Conservation (phyloP, 2,797 vertebrate species). For the Trichosurus vulpecula region DNA sequence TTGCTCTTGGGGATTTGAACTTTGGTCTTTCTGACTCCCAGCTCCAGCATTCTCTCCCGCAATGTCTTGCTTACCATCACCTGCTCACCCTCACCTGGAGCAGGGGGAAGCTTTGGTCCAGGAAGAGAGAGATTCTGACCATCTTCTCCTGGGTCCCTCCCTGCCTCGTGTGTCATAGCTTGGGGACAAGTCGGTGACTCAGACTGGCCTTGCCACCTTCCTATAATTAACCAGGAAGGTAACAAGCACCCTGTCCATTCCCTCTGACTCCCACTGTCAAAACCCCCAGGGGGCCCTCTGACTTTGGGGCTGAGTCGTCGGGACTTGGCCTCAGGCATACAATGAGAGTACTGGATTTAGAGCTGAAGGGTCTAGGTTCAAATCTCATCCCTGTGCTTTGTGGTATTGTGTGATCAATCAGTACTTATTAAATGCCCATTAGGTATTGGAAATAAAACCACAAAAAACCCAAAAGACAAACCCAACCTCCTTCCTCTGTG, state of each 20-base stretch:
- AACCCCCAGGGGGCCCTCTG: not conserved
- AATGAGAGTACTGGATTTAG: no score
- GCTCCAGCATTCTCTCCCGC: not conserved
- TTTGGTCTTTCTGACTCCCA: not conserved
- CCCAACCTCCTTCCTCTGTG: not conserved
- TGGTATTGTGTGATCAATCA: not conserved
- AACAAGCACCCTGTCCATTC: constrained; percentile 58
- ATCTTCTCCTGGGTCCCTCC: constrained; percentile 7
- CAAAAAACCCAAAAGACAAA: not conserved
- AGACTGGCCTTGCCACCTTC: constrained; percentile 70
- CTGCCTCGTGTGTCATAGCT: constrained; percentile 69
- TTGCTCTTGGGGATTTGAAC: not conserved
- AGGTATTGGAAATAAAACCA: not conserved
- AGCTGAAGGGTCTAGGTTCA: not conserved
- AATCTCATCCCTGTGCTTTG: not conserved
- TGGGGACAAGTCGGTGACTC: constrained; percentile 74
- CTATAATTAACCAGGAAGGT: constrained; percentile 78
- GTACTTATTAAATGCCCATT: not conserved
- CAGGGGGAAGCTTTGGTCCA: not conserved
- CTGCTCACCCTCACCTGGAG: not conserved
- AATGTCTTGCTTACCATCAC: not conserved
- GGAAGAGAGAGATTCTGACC: not conserved
- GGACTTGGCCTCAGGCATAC: not conserved
- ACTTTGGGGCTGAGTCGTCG: not conserved
- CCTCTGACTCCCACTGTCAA: not conserved